Evolutionary conservation across 2,797 vertebrate species (phyloP).

Genomic region (Manis crassicaudata): DNA sequence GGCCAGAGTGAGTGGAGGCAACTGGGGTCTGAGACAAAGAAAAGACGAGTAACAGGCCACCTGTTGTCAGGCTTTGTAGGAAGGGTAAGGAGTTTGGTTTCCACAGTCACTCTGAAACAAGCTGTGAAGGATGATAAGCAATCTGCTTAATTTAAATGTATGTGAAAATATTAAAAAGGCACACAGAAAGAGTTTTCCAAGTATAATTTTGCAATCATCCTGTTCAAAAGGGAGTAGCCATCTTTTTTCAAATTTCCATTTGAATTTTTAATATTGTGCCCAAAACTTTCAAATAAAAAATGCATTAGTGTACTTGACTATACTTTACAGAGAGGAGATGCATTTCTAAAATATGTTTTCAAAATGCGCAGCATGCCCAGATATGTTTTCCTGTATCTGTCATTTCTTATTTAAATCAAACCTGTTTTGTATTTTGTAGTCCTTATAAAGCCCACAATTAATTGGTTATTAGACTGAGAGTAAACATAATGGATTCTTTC

Average conservation of each 20-base stretch:
- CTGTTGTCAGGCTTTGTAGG: accelerated
- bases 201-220: neutral
- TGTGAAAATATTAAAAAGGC: neutral
- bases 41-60: accelerated
- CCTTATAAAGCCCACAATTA: neutral
- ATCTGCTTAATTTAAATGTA: neutral
- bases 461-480: neutral
- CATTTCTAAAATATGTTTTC: neutral
- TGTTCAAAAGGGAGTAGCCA: neutral
- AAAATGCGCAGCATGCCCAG: neutral
- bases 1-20: neutral
- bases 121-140: neutral
- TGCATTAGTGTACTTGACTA: neutral
- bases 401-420: neutral
- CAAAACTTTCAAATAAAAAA: neutral
- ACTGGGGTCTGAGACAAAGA: neutral
- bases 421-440: neutral
- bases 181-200: neutral
- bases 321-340: neutral
- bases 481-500: neutral
- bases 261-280: neutral
- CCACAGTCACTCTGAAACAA: neutral
- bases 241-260: neutral
- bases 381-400: neutral
- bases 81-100: neutral